Evolutionary conservation across 1,140 invertebrate species (phyloP).

Genomic region (Drosophila dunni): DNA sequence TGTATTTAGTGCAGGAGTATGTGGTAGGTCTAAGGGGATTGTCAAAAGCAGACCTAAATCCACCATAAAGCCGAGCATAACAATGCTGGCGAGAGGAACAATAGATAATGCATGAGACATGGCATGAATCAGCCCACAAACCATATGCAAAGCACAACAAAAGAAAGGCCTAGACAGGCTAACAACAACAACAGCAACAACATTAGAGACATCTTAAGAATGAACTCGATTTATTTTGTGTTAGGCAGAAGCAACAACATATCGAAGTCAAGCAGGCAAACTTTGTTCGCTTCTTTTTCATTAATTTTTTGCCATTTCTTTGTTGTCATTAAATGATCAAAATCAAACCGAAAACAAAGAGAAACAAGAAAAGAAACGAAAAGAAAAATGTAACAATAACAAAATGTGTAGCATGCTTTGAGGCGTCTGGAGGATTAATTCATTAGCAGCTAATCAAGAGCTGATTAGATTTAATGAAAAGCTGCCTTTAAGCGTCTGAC

Average conservation of each 20-base stretch:
- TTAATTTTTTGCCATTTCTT: too few species aligned
- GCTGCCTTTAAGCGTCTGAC: background rate
- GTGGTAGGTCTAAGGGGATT: background rate
- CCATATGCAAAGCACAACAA: constrained; percentile 25
- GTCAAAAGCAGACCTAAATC: constrained; percentile 44
- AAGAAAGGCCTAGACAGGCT: constrained; percentile 13
- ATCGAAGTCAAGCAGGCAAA: constrained; percentile 49
- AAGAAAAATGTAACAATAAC: background rate
- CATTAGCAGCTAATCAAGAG: constrained; percentile 25
- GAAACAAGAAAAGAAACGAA: constrained; percentile 17
- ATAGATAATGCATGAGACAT: constrained; percentile 60
- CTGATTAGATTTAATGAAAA: constrained; percentile 7
- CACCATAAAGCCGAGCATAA: constrained; percentile 22
- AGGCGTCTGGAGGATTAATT: constrained; percentile 3
- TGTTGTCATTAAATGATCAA: constrained; percentile 38
- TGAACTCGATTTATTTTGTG: constrained; percentile 43
- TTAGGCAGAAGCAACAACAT: constrained; percentile 23
- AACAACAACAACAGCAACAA: constrained; percentile 14
- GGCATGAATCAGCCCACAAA: constrained; percentile 26
- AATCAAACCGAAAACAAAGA: constrained; percentile 19
- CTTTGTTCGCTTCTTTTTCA: constrained; percentile 8
- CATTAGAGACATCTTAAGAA: constrained; percentile 14
- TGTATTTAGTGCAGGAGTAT: background rate
- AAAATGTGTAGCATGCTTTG: constrained; percentile 12
- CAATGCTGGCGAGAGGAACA: constrained; percentile 36